Percentiles rank a stretch among this genome's conserved stretches.
Evolutionary conservation across 2,888 invertebrate genomes (phyloP).

Genomic region (Callimorpha dominula): DNA sequence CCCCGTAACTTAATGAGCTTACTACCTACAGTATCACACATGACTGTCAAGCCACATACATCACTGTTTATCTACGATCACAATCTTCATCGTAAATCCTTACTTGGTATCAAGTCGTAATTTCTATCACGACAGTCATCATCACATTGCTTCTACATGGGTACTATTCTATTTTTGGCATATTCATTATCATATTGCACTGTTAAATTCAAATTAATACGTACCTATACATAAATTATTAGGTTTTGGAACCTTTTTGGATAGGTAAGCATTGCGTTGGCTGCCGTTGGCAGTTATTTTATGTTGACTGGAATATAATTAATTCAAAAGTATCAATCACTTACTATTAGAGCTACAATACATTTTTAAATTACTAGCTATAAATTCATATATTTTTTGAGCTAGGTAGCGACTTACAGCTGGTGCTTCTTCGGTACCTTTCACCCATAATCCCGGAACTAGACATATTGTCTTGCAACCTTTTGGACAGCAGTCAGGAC

Average conservation of each 20-base stretch:
- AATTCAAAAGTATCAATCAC: background rate
- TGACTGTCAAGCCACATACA: conserved; percentile 19
- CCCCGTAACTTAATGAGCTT: conserved; percentile 3
- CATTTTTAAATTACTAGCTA: background rate
- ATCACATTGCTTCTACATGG: conserved; percentile 29
- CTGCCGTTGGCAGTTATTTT: too few species aligned
- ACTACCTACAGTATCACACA: conserved; percentile 5
- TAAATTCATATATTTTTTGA: background rate
- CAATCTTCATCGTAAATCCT: conserved; percentile 34
- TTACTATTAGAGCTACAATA: too few species aligned
- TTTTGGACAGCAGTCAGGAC: too few species aligned
- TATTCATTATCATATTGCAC: conserved; percentile 38
- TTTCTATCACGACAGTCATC: conserved; percentile 29
- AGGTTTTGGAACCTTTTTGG: conserved; percentile 2
- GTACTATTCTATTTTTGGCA: conserved; percentile 36
- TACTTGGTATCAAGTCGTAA: conserved; percentile 36
- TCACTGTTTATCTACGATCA: conserved; percentile 36
- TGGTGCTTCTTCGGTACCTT: too few species aligned
- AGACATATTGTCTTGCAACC: background rate
- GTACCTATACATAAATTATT: conserved; percentile 24
- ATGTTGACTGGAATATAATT: background rate
- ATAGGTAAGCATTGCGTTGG: background rate
- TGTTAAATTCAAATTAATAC: conserved; percentile 32
- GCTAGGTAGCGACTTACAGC: too few species aligned
- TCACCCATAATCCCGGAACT: too few species aligned